phyloP scores from a whole-genome alignment of 1,140 invertebrate species.

The Zaprionus camerounensis region DNA sequence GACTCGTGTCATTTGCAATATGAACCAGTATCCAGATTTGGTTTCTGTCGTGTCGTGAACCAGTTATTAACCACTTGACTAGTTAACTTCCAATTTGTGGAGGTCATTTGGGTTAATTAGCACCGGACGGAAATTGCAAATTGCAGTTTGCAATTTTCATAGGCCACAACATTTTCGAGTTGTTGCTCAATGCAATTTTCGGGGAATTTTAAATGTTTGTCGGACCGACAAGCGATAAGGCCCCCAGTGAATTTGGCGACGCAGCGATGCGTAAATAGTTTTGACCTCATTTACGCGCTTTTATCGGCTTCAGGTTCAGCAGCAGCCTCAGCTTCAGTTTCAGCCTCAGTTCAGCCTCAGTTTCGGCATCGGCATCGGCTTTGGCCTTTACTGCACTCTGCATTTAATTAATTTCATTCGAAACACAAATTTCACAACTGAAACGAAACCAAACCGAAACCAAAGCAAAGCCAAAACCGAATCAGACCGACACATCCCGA shows the following conservation, averaged over 20 bases:
- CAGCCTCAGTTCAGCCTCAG: not conserved
- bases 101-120: not conserved
- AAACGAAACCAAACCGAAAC: not conserved
- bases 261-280: too few species aligned
- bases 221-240: not conserved
- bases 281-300: conserved; percentile 1
- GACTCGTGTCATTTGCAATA: not conserved
- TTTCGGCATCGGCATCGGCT: too few species aligned
- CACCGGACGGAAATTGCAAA: not conserved
- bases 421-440: not conserved
- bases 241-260: too few species aligned
- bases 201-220: too few species aligned
- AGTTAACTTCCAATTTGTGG: not conserved
- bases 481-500: not conserved
- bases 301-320: not conserved
- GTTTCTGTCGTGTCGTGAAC: not conserved
- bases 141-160: conserved; percentile 1
- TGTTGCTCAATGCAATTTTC: too few species aligned
- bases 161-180: too few species aligned
- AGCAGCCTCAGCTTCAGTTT: not conserved
- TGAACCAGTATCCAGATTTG: not conserved
- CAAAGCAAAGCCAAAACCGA: not conserved
- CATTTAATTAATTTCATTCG: conserved; percentile 3
- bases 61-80: conserved; percentile 2
- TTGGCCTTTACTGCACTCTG: not conserved